These are phyloP conservation scores for Threskiornis aethiopicus DNA, from an alignment of 2,797 vertebrate genomes.

Conservation along the genomic window DNA sequence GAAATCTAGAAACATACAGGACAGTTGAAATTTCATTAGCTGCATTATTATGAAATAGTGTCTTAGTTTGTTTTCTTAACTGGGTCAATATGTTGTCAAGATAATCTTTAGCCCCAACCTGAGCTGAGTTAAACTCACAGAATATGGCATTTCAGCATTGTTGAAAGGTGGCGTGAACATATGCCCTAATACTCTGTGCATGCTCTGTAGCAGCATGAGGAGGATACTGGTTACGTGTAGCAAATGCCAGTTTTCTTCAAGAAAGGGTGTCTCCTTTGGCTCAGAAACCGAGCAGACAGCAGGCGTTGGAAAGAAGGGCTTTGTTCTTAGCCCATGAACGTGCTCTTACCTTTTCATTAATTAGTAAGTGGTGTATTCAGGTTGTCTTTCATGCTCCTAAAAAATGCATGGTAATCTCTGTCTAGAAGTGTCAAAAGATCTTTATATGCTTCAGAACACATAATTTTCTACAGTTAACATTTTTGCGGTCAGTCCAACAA, in stretches of 20 bases:
- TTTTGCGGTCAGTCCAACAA: background rate
- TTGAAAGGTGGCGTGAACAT: background rate
- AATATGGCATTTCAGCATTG: background rate
- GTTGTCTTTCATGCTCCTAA: background rate
- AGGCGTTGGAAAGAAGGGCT: background rate
- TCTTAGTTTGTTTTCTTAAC: background rate
- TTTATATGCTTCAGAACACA: background rate
- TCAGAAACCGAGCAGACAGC: background rate
- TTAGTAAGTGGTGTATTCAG: background rate
- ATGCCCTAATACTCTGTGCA: background rate
- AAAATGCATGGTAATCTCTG: background rate
- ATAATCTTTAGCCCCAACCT: background rate
- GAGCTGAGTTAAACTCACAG: background rate
- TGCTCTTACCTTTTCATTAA: background rate
- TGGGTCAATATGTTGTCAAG: background rate
- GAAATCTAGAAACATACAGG: background rate
- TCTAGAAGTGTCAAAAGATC: background rate
- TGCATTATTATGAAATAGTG: background rate
- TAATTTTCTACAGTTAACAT: background rate
- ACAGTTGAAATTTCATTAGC: background rate
- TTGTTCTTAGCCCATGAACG: background rate
- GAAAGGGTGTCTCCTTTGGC: background rate
- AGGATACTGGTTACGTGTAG: background rate
- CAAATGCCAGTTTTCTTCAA: background rate
- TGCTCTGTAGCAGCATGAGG: background rate